Percentiles rank a stretch among this genome's conserved stretches.
Evolutionary conservation across 2,888 invertebrate genomes (phyloP).

Genomic region (Saturnia japonica): DNA sequence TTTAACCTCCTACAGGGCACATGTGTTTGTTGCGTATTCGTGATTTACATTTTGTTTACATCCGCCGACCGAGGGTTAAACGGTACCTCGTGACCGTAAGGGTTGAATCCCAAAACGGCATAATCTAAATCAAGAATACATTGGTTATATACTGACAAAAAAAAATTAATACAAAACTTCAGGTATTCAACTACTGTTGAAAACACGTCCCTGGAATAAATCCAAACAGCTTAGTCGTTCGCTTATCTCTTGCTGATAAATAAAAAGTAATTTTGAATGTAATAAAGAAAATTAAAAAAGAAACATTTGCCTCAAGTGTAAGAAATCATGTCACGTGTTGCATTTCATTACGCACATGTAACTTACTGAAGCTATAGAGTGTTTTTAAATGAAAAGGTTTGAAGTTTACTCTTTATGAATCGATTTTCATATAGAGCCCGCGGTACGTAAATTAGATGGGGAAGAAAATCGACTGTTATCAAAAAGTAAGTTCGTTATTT

Average conservation of each 20-base stretch:
- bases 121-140: constrained; percentile 24
- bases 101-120: constrained; percentile 26
- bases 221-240: neutral
- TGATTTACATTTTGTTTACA: constrained; percentile 71
- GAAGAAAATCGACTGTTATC: no score
- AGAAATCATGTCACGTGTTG: neutral
- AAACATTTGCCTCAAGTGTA: neutral
- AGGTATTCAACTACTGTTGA: neutral
- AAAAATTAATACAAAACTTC: no score
- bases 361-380: neutral
- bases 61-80: constrained; percentile 66
- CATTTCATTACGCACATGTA: neutral
- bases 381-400: neutral
- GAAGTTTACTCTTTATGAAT: no score
- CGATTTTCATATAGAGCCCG: no score
- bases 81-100: constrained; percentile 40
- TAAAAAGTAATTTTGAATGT: neutral
- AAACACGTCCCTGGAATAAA: neutral
- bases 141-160: neutral
- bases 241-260: neutral
- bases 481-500: no score
- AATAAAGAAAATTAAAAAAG: neutral
- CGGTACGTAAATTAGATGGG: no score
- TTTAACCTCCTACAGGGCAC: constrained; percentile 61
- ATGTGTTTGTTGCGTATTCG: constrained; percentile 55